phyloP scores from a whole-genome alignment of 2,888 invertebrate genomes.

The Globia sparganii region DNA sequence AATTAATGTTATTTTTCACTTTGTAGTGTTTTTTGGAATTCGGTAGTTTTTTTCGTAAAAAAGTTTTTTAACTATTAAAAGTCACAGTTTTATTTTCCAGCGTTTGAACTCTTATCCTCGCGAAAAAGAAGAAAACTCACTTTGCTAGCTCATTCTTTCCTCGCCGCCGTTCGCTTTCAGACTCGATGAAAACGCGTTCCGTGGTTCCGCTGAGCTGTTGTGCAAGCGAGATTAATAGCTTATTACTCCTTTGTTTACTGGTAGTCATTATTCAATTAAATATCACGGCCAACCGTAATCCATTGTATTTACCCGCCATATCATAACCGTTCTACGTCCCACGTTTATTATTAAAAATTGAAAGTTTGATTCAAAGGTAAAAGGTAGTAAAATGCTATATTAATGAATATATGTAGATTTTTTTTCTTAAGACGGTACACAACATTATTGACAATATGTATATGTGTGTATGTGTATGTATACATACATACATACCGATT shows the following conservation, averaged over 20 bases:
- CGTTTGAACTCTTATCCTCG: background rate
- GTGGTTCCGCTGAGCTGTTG: constrained; percentile 45
- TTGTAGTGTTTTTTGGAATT: no score
- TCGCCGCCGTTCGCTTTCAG: background rate
- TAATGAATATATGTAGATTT: no score
- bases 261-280: constrained; percentile 80
- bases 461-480: no score
- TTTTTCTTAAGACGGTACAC: no score
- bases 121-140: background rate
- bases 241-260: constrained; percentile 78
- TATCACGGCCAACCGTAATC: constrained; percentile 66
- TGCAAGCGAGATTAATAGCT: constrained; percentile 75
- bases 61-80: no score
- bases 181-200: constrained; percentile 7
- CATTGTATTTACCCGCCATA: constrained; percentile 54
- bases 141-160: background rate
- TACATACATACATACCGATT: no score
- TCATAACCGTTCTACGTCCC: constrained; percentile 42
- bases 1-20: no score
- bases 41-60: no score
- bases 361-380: constrained; percentile 28
- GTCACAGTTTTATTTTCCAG: background rate
- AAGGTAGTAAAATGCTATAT: background rate
- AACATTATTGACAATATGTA: no score
- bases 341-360: constrained; percentile 48